Conservation (phyloP, 2,888 invertebrate species). For the Neocrepidodera transversa region DNA sequence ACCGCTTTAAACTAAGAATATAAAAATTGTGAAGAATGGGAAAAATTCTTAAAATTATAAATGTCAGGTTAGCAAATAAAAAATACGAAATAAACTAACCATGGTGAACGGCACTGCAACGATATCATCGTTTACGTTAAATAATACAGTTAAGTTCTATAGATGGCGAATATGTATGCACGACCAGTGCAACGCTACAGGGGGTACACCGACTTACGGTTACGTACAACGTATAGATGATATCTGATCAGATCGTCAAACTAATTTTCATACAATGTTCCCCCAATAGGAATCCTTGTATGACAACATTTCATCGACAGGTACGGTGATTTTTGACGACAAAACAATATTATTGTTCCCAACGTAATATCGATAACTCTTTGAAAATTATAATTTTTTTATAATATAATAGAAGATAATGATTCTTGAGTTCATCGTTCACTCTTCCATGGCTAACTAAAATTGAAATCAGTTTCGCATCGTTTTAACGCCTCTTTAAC, state of each 20-base stretch:
- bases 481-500: constrained; percentile 6
- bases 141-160: constrained; percentile 22
- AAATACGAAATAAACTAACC: no score
- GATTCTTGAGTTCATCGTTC: no score
- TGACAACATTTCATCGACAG: background rate
- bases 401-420: no score
- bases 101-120: constrained; percentile 2
- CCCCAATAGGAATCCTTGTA: constrained; percentile 7
- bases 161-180: constrained; percentile 16
- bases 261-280: constrained; percentile 28
- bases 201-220: constrained; percentile 8
- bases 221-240: constrained; percentile 1
- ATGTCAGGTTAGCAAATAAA: no score
- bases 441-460: constrained; percentile 14
- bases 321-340: background rate
- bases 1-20: no score
- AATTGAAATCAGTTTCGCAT: constrained; percentile 14
- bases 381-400: no score
- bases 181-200: constrained; percentile 18
- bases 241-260: constrained; percentile 15
- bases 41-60: no score
- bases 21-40: no score
- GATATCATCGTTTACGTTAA: constrained; percentile 24
- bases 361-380: no score
- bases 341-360: background rate